phyloP scores from a whole-genome alignment of 2,797 vertebrate species.

The Girardinus metallicus region DNA sequence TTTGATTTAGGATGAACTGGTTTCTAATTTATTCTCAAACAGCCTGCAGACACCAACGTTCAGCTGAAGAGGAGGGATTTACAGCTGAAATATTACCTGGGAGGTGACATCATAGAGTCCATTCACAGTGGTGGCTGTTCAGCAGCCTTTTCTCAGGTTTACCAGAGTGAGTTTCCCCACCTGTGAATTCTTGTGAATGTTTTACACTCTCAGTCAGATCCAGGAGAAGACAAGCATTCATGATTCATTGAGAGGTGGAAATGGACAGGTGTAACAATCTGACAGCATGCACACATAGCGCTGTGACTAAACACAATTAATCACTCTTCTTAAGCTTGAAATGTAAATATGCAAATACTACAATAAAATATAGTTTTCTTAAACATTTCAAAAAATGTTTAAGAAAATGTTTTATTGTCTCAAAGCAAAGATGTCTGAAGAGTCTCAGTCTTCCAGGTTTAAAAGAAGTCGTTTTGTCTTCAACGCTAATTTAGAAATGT shows the following conservation, averaged over 20 bases:
- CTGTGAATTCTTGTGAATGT: background rate
- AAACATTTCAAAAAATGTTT: no score
- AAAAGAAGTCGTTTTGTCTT: no score
- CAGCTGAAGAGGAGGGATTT: background rate
- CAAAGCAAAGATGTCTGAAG: no score
- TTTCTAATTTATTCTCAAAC: background rate
- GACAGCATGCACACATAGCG: background rate
- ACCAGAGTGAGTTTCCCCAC: background rate
- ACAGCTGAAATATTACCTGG: background rate
- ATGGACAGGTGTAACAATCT: background rate
- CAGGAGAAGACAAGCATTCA: background rate
- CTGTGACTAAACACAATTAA: no score
- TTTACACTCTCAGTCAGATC: background rate
- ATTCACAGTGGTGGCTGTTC: background rate
- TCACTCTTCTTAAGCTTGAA: no score
- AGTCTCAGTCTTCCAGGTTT: no score
- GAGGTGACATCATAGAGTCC: background rate
- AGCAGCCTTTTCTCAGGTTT: background rate
- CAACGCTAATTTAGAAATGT: no score
- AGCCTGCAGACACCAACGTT: conserved; percentile 5
- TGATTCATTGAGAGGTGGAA: background rate
- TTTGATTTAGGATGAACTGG: conserved; percentile 1
- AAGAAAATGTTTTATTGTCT: no score
- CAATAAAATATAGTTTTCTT: no score
- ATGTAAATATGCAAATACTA: no score